Conservation (phyloP, 2,888 invertebrate species). For the Plebejus anna region DNA sequence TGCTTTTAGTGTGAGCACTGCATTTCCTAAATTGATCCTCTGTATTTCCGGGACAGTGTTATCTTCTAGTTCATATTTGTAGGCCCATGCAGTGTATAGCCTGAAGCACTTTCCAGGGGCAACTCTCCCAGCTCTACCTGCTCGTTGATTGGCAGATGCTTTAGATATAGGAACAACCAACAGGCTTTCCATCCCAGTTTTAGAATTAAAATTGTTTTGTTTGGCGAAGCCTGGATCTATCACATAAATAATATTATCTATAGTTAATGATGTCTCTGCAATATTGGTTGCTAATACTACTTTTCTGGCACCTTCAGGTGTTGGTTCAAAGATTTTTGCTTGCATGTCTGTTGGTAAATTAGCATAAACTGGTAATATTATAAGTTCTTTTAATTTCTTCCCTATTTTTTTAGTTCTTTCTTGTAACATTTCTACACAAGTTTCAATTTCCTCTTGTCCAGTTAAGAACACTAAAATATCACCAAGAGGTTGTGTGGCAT, state of each 20-base stretch:
- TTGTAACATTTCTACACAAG: slow-evolving; percentile 91
- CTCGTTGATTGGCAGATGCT: slow-evolving; percentile 98
- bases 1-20: slow-evolving; percentile 97
- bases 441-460: slow-evolving; percentile 95
- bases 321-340: slow-evolving; percentile 98
- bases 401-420: slow-evolving; percentile 96
- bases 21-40: slow-evolving; percentile 97
- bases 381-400: slow-evolving; percentile 93
- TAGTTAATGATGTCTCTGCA: slow-evolving; percentile 99
- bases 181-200: slow-evolving; percentile 98
- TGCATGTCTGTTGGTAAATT: slow-evolving; percentile 99
- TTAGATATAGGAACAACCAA: slow-evolving; percentile 99
- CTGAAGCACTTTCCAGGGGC: slow-evolving; percentile 99
- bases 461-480: slow-evolving; percentile 98
- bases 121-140: slow-evolving; percentile 96
- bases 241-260: slow-evolving; percentile 99
- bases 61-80: slow-evolving; percentile 98
- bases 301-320: slow-evolving; percentile 97
- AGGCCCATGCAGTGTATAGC: slow-evolving; percentile 98
- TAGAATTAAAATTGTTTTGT: slow-evolving; percentile 98
- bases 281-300: slow-evolving; percentile 99
- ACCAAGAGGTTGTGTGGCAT: slow-evolving; percentile 97
- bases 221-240: slow-evolving; percentile 99
- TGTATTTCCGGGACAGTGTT: slow-evolving; percentile 99
- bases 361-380: slow-evolving; percentile 98